Evolutionary conservation across 2,113 vertebrate genomes (phyloP), one percentile per base, ranked within the genome.

Genomic region (Callopanchax toddi): DNA sequence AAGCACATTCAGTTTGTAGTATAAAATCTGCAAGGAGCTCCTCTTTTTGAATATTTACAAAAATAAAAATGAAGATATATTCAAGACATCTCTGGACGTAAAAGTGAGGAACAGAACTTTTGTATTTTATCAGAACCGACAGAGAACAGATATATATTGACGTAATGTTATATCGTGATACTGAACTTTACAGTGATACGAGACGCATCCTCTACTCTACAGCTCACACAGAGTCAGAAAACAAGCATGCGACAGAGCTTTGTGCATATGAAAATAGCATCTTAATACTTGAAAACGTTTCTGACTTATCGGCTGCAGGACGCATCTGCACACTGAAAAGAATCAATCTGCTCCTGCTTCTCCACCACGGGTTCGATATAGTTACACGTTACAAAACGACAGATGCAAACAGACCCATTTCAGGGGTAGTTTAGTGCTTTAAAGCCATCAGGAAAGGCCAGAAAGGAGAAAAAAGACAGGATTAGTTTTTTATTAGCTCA

Each of bases 1-100:
- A 92, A 91, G 88, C 89, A 92, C 90, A 93, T 92, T 93, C 90
- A 92, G 69, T 80, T 89, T 11, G 53, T 88, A 44, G 89, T 93
- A 92, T 89, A 92, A 92, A 93, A 92, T 88, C 76, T 82, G 81
- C 84, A 70, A 72, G 78, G 74, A 81, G 63, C 42, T 74, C 63
- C 21, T 79, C 74, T 73, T 81, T 86, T 83, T 64, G 42, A 85
- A 65, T 89, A 82, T 92, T 81, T 89, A 91, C 86, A 92, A 83
- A 70, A 44, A 43, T 17, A 42, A 89, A 81, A 84, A 51, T 6
- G n/a, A 9, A 9, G 29, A 32, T 55, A 76, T 9, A 6, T 67
- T 56, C 1, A 57, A 82, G 55, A 89, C 68, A 56, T 81, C 40
- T 78, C 40, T 48, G 74, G 72, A 82, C 59, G 39, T 70, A 86